Evolutionary conservation across 2,797 vertebrate genomes (phyloP), one percentile per base, ranked within the genome.

Genomic region (Cheirogaleus major): DNA sequence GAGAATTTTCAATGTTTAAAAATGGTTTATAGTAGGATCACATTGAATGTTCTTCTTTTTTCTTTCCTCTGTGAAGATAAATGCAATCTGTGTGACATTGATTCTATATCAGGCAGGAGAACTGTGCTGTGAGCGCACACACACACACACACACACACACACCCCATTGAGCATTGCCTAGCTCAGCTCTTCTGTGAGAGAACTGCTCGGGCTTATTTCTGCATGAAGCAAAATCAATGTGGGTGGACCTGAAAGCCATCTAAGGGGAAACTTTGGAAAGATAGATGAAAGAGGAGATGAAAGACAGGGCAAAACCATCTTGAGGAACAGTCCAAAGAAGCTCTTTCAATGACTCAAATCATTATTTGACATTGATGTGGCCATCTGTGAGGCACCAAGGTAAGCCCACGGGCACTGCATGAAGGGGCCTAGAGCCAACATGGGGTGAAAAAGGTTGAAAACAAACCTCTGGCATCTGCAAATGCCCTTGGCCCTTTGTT

Each of bases 1-100:
- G 73, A 43, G 87, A 94, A 96, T 95, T 92, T 95, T 97, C 75
- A 65, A 0, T 91, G 92, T 96, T 96, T 98, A 89, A 97, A 95
- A 96, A 90, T 82, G n/a, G 61, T 82, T 96, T 96, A 78, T 82
- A 95, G 93, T 82, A 95, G 79, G 78, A 85, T 90, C 75, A 92
- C 43, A 35, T 55, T 82, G 78, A 93, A 90, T 91, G 57, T 50
- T 87, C 38, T 86, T 63, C 13, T 96, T 63, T 25, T 80, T 70
- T 78, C 73, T 70, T 82, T 72, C 35, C 23, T 94, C 70, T 76
- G 52, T 92, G 78, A 92, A 55, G 52, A 92, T 70, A 92, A 95
- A 96, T 85, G 59, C 50, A 84, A 94, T 87, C 18, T 67, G 69
- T 80, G 57, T 85, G 81, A 92, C 78, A 83, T 52, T 59, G 85